These are phyloP conservation scores for human (Homo sapiens) DNA, from an alignment of 2,113 vertebrate species.

Conservation along the genomic window DNA sequence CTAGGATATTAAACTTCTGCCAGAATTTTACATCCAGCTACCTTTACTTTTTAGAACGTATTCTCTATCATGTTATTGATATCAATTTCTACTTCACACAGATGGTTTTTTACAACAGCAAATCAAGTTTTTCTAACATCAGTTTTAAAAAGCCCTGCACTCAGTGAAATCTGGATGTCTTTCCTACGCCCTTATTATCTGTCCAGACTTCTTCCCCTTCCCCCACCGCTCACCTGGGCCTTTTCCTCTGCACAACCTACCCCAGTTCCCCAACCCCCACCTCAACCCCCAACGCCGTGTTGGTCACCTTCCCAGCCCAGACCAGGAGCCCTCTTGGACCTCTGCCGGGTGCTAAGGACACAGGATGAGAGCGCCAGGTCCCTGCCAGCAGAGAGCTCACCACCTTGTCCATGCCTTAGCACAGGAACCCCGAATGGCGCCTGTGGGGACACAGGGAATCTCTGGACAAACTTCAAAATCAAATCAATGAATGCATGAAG, in stretches of 20 bases:
- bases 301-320: not conserved
- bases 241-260: not conserved
- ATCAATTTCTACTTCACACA: not conserved
- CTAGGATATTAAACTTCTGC: not conserved
- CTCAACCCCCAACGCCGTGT: too few relatives aligned
- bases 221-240: not conserved
- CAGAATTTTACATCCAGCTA: not conserved
- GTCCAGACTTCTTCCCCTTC: rapidly evolving
- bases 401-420: not conserved
- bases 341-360: not conserved
- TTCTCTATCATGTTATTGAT: not conserved
- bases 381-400: not conserved
- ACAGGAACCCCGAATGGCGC: not conserved
- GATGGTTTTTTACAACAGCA: not conserved
- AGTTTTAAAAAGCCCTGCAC: not conserved
- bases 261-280: too few relatives aligned
- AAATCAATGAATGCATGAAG: not conserved
- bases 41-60: not conserved
- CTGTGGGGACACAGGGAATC: not conserved
- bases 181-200: not conserved
- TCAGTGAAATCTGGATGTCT: not conserved
- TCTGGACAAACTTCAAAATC: not conserved
- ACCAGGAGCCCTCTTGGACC: not conserved
- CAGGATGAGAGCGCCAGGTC: not conserved
- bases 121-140: not conserved